A percentile compares a stretch with the other conserved stretches of the same genome.
Evolutionary conservation across 2,888 invertebrate species (phyloP).

Genomic region (Hofmannophila pseudospretella): DNA sequence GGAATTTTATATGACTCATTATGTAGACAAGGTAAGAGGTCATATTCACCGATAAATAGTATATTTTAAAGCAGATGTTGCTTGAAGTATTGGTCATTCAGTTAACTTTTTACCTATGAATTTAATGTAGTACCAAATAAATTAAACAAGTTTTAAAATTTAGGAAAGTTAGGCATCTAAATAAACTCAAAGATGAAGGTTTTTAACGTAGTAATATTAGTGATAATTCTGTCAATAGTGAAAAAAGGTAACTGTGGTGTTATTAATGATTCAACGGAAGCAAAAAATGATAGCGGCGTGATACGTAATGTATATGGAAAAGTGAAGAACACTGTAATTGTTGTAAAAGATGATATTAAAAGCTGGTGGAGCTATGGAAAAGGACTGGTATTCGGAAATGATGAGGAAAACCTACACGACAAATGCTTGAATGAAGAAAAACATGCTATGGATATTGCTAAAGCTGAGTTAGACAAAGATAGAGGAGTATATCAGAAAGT

Average conservation of each 20-base stretch:
- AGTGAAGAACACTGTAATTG: slow-evolving; percentile 15
- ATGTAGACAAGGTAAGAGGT: background rate
- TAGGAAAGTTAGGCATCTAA: too few species aligned
- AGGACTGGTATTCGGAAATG: slow-evolving; percentile 15
- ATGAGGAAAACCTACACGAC: background rate
- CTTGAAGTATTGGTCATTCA: background rate
- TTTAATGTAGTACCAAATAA: background rate
- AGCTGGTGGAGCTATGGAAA: slow-evolving; percentile 17
- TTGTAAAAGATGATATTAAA: slow-evolving; percentile 15
- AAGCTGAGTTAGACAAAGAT: background rate
- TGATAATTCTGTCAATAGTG: background rate
- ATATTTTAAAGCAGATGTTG: background rate
- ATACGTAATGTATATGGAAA: slow-evolving; percentile 13
- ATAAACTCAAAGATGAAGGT: background rate
- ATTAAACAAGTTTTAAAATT: background rate
- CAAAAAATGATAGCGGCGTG: slow-evolving; percentile 10
- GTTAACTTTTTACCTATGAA: background rate
- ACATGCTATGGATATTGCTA: background rate
- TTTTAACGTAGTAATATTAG: background rate
- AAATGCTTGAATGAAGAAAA: background rate
- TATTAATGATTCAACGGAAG: slow-evolving; percentile 5
- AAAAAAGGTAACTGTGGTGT: slow-evolving; percentile 11
- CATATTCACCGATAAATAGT: background rate
- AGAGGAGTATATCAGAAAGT: background rate
- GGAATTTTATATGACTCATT: background rate